Evolutionary conservation across 2,888 invertebrate species (phyloP).

Genomic region (Synergus laeviventris): DNA sequence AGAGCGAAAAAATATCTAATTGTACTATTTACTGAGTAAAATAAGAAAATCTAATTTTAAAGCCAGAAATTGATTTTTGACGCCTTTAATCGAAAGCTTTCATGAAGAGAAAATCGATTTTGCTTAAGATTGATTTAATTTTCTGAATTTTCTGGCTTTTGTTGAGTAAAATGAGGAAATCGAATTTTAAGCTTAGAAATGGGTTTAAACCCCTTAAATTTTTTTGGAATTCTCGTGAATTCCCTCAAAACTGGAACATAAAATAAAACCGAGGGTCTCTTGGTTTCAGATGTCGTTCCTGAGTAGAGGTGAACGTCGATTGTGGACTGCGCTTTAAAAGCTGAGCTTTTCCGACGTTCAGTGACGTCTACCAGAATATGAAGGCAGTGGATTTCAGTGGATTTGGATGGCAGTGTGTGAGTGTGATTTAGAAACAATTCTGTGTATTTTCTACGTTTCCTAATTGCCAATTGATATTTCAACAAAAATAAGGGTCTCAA

Average conservation of each 20-base stretch:
- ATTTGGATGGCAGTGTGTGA: background rate
- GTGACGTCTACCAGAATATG: constrained; percentile 23
- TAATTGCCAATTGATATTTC: background rate
- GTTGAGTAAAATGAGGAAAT: too few species aligned
- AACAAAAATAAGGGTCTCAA: background rate
- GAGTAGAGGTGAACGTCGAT: constrained; percentile 31
- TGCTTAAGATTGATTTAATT: too few species aligned
- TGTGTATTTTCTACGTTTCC: constrained; percentile 3
- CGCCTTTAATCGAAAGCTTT: too few species aligned
- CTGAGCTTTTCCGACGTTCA: constrained; percentile 15
- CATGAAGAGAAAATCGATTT: too few species aligned
- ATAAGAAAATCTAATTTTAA: too few species aligned
- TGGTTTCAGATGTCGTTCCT: background rate
- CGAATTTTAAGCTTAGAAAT: too few species aligned
- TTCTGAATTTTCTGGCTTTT: too few species aligned
- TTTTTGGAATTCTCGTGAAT: background rate
- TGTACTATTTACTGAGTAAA: too few species aligned
- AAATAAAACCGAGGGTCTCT: background rate
- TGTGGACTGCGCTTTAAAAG: constrained; percentile 38
- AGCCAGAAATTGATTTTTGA: too few species aligned
- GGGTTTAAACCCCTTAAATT: too few species aligned
- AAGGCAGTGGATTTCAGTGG: background rate
- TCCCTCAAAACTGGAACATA: background rate
- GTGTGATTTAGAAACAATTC: constrained; percentile 16
- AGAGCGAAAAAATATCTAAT: too few species aligned